A percentile compares a stretch with the other conserved stretches of the same genome.
Evolutionary conservation across 2,888 invertebrate species (phyloP).

Genomic region (Noctua janthina): DNA sequence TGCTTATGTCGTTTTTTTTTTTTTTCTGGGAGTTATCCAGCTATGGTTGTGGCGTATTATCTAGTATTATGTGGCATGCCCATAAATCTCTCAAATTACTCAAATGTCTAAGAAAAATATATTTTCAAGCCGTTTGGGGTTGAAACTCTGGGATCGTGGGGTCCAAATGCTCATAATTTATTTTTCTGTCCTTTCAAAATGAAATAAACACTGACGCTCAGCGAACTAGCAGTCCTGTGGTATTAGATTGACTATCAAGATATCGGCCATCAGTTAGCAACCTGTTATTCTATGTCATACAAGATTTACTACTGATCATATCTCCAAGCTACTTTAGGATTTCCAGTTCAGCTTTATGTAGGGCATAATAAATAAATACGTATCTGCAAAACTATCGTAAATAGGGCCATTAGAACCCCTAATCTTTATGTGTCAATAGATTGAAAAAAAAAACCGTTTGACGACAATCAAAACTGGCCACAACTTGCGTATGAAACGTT

Average conservation of each 20-base stretch:
- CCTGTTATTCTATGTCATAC: slow-evolving; percentile 12
- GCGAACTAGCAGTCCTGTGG: not conserved
- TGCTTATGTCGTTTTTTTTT: not conserved
- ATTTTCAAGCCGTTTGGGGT: too few species aligned
- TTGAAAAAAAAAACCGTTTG: not conserved
- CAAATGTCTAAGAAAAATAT: too few species aligned
- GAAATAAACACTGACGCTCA: not conserved
- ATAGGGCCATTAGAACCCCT: slow-evolving; percentile 3
- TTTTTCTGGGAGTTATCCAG: not conserved
- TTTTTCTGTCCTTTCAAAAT: not conserved
- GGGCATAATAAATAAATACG: not conserved
- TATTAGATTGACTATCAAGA: not conserved
- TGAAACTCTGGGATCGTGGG: too few species aligned
- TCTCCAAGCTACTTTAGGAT: not conserved
- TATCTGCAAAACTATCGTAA: slow-evolving; percentile 1
- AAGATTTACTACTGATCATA: slow-evolving; percentile 9
- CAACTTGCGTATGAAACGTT: slow-evolving; percentile 43
- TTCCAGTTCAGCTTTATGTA: slow-evolving; percentile 8
- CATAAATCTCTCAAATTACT: not conserved
- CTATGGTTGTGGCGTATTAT: not conserved
- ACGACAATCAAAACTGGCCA: slow-evolving; percentile 24
- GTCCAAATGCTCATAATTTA: too few species aligned
- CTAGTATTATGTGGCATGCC: not conserved
- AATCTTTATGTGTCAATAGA: slow-evolving; percentile 24
- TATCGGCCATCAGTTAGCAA: slow-evolving; percentile 6